Conservation (phyloP, 2,113 vertebrate species). For the Neogobius melanostomus region DNA sequence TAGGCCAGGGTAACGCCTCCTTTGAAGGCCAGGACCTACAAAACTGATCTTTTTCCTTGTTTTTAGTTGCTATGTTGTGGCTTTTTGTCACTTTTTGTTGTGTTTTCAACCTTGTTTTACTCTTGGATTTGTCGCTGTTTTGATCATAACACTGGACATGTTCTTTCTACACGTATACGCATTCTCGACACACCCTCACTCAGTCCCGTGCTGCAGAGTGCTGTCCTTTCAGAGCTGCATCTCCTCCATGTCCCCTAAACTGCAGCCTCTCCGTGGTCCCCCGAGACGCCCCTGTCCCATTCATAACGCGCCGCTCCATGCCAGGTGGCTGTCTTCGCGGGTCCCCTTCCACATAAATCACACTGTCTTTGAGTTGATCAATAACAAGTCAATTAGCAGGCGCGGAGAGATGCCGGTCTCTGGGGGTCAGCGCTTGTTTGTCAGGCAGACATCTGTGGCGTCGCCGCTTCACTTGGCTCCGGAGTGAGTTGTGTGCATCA, state of each 20-base stretch:
- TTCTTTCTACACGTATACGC: neutral
- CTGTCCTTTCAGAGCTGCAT: constrained; percentile 46
- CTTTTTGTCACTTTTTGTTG: too few species aligned
- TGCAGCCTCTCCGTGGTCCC: constrained; percentile 46
- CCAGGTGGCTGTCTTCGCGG: constrained; percentile 76
- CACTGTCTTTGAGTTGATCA: constrained; percentile 77
- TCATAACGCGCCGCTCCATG: constrained; percentile 64
- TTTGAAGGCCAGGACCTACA: too few species aligned
- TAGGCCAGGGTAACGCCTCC: too few species aligned
- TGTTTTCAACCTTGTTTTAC: too few species aligned
- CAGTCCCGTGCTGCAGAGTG: constrained; percentile 12
- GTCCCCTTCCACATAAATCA: constrained; percentile 72
- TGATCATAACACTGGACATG: neutral
- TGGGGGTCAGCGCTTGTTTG: constrained; percentile 74
- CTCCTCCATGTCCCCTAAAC: constrained; percentile 56
- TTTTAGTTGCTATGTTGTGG: too few species aligned
- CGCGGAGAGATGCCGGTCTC: constrained; percentile 68
- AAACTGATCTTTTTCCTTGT: too few species aligned
- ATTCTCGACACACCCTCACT: neutral
- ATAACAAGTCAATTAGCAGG: constrained; percentile 80
- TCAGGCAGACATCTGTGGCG: constrained; percentile 76
- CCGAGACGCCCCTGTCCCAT: constrained; percentile 52
- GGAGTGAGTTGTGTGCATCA: constrained; percentile 40
- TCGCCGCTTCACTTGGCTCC: constrained; percentile 49
- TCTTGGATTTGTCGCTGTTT: too few species aligned